phyloP scores from a whole-genome alignment of 2,113 vertebrate species.

The Salminus brasiliensis region DNA sequence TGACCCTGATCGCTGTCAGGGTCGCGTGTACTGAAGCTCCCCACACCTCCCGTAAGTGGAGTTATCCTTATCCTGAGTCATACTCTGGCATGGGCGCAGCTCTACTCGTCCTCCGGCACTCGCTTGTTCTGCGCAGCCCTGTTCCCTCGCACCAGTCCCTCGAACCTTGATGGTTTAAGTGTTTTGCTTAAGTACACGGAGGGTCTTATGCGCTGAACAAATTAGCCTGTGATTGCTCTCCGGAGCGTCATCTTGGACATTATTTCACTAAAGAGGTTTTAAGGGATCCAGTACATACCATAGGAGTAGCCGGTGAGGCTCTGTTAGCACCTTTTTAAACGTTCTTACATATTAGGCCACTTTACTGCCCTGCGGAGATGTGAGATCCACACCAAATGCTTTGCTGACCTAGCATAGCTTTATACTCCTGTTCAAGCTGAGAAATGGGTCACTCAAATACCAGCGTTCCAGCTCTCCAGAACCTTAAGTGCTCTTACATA shows the following conservation, averaged over 20 bases:
- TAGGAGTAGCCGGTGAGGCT: constrained; percentile 2
- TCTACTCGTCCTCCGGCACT: not conserved
- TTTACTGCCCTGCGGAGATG: constrained; percentile 34
- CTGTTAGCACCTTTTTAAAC: constrained; percentile 32
- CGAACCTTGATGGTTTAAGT: constrained; percentile 46
- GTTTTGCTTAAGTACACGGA: constrained; percentile 48
- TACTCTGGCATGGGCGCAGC: constrained; percentile 11
- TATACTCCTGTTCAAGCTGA: constrained; percentile 17
- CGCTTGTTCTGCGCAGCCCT: constrained; percentile 5
- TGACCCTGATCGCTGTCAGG: not conserved
- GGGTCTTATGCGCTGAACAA: constrained; percentile 43
- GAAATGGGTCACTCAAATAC: constrained; percentile 3
- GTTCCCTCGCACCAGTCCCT: not conserved
- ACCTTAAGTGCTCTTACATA: not conserved
- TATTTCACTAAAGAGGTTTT: constrained; percentile 32
- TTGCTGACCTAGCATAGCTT: not conserved
- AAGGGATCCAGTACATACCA: constrained; percentile 18
- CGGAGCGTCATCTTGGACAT: constrained; percentile 31
- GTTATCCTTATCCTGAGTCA: constrained; percentile 26
- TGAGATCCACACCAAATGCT: not conserved
- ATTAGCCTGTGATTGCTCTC: constrained; percentile 25
- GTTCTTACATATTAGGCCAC: constrained; percentile 52
- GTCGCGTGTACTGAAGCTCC: constrained; percentile 12
- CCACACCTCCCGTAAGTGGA: not conserved
- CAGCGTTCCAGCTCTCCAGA: not conserved